Percentiles rank a stretch among this genome's conserved stretches.
phyloP scores from a whole-genome alignment of 2,797 vertebrate species.

The Picus viridis region DNA sequence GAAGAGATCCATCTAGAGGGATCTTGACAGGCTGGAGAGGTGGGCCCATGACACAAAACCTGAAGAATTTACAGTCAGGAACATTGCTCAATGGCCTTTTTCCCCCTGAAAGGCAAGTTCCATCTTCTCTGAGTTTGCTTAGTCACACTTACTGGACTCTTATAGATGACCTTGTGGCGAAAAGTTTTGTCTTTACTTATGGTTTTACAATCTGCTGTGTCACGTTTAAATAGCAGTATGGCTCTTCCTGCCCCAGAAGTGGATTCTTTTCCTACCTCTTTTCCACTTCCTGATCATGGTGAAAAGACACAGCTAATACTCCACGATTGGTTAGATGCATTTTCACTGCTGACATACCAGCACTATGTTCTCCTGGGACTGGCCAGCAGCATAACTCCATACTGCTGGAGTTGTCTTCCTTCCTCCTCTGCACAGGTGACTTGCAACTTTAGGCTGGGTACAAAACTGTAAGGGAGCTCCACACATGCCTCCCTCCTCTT shows the following conservation, averaged over 20 bases:
- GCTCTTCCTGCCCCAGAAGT: background rate
- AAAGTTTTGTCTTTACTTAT: background rate
- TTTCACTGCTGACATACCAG: background rate
- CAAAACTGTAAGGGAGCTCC: background rate
- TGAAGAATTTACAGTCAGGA: background rate
- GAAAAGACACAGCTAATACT: background rate
- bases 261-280: background rate
- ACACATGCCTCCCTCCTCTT: background rate
- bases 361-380: background rate
- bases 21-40: no score
- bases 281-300: background rate
- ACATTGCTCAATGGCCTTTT: background rate
- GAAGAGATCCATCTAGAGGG: no score
- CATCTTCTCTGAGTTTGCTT: background rate
- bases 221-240: background rate
- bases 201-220: background rate
- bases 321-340: accelerated
- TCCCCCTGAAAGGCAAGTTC: background rate
- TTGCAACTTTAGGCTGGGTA: background rate
- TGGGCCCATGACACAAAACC: background rate
- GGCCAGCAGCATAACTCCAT: background rate
- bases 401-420: background rate
- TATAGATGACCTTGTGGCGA: background rate
- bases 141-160: background rate
- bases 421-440: background rate